phyloP scores from a whole-genome alignment of 1,140 invertebrate species.

The Zaprionus ornatus region DNA sequence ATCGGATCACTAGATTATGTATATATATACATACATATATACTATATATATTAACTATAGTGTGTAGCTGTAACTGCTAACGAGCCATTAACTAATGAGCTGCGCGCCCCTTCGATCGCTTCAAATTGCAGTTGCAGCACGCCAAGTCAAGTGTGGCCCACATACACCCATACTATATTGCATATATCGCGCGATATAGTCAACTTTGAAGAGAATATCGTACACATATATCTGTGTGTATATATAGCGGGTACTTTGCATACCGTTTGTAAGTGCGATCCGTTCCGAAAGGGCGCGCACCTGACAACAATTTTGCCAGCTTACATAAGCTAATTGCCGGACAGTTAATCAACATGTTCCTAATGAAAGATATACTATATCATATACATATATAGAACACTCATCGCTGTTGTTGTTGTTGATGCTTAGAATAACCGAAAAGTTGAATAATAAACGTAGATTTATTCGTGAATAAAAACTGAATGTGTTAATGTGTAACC shows the following conservation, averaged over 20 bases:
- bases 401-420: not conserved
- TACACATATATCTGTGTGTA: not conserved
- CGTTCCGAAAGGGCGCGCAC: slow-evolving; percentile 13
- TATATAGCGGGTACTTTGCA: not conserved
- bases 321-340: slow-evolving; percentile 44
- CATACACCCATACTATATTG: not conserved
- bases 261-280: slow-evolving; percentile 4
- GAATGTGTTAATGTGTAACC: not conserved
- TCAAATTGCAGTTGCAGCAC: slow-evolving; percentile 12
- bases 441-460: not conserved
- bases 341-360: slow-evolving; percentile 17
- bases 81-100: slow-evolving; percentile 31
- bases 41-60: slow-evolving; percentile 1
- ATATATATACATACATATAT: not conserved
- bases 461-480: not conserved
- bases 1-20: slow-evolving; percentile 5
- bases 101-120: slow-evolving; percentile 9
- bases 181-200: not conserved
- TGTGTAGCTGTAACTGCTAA: not conserved
- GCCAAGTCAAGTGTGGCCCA: not conserved
- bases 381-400: not conserved
- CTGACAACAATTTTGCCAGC: slow-evolving; percentile 5
- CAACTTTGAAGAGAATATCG: not conserved
- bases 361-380: not conserved
- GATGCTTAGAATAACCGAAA: not conserved